Evolutionary conservation across 2,797 vertebrate species (phyloP), one percentile per base, ranked within the genome.

Genomic region (Sebastes minor): DNA sequence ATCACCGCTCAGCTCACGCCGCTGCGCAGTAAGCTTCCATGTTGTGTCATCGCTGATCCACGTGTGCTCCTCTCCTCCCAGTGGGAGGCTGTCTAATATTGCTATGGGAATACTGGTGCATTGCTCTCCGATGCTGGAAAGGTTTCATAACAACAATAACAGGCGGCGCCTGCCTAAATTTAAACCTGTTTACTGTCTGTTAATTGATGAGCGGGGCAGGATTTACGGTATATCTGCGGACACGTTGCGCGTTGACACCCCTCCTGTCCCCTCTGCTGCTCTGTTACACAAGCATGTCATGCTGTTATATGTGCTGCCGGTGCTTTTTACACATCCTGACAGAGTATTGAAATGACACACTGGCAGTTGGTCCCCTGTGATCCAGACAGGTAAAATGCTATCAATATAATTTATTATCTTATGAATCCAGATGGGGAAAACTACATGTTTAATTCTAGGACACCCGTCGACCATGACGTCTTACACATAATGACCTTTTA

Each of bases 1-100:
- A 92, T 94, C 94, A 95, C 79, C 80, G 81, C 88, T 89, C 46
- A 83, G 93, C 89, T 71, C 61, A 57, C 22, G 89, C 92, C 56
- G 72, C 94, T 84, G 93, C 92, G 89, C 93, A 92, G 92, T 93
- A 83, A 73, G 91, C 89, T 71, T 71, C 89, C 79, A 22, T 89
- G 35, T 94, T 92, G 92, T 95, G 91, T 94, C 92, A 91, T 92
- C 81, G 83, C 55, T 88, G 90, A 93, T 87, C 90, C 93, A 92
- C 89, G 90, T 92, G 91, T 91, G 87, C 88, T 86, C 86, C 82
- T 85, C 77, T 81, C 23, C 76, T 82, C 86, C 89, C 89, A 12
- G 87, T 65, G 89, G 90, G 92, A 91, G 83, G 78, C 84, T 76
- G 89, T 83, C 90, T 92, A 80, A 91, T 92, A 91, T 85, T 76